Evolutionary conservation across 2,888 invertebrate genomes (phyloP), one percentile per base, ranked within the genome.

Genomic region (Tubulanus polymorphus): DNA sequence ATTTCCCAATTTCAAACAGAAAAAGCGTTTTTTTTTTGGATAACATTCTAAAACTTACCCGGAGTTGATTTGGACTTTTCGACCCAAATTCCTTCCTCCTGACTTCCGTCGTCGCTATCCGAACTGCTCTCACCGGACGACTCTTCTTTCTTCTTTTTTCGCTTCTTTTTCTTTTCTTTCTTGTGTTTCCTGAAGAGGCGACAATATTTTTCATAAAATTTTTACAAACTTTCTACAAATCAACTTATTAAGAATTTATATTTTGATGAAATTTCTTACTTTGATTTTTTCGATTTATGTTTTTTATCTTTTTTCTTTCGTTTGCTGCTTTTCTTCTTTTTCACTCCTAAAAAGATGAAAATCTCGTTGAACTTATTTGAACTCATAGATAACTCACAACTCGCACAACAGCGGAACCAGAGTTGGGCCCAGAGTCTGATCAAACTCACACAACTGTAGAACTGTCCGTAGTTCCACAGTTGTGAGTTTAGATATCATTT

Each of bases 91-190:
- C 51, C 56, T 23, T 62, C 62, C 12, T 64, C 61, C 10, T 61
- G 64, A 8, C 55, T 59, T 1, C 92, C 93, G 80, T 90, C 91
- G 76, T 93, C 93, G 2, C 53, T n/a, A 12, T 61, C 57, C 1
- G 29, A 25, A 15, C 50, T 61, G 28, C 53, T 56, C 3, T 63
- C 64, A 23, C 65, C 54, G 3, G 55, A 61, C 37, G 53, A 60
- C 28, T 58, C 57, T n/a, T 28, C 88, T 84, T 58, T 85, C 84
- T n/a, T 79, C 82, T 41, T 51, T 48, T 45, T 65, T 53, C n/a
- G 51, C 55, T 62, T 72, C 52, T 63, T 68, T 62, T 68, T 68
- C 50, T 62, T 65, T 61, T 62, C 48, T 53, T 64, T 61, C 55
- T 68, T 70, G 35, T 12, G 35, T 32, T 10, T 32, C 10, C 10